Evolutionary conservation across 2,113 vertebrate genomes (phyloP), one percentile per base, ranked within the genome.

Genomic region (Psilopogon haemacephalus): DNA sequence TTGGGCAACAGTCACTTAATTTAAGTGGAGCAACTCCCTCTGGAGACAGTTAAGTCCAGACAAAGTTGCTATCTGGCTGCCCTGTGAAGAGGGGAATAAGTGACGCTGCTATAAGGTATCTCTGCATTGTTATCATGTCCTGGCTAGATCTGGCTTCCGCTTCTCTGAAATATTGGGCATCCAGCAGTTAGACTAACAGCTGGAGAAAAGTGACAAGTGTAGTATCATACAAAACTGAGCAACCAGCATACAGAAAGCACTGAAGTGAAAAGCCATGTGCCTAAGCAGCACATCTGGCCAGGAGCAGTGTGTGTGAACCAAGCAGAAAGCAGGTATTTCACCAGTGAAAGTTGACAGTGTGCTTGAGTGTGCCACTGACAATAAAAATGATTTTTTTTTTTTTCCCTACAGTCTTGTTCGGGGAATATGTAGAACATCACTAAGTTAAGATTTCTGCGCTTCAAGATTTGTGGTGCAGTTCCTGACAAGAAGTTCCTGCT

Each of bases 1-100:
- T 1, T 21, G 75, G 50, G 63, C 6, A 19, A 3, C 65, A 46
- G 20, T 8, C 0, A 1, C 18, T 67, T 63, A 17, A 4, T 86
- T 9, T 10, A 20, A 27, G 32, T 11, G 20, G 52, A 68, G 42
- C 32, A 44, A 28, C 65, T 67, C 60, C 28, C 42, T 37, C 33
- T 40, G 54, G 16, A 27, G 56, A 2, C 17, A 28, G 26, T 12
- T 60, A 3, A 23, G 26, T 6, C 59, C 38, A 7, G 0, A 37
- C 2, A 6, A 44, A 63, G 62, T 11, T 72, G 37, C 17, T 37
- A 13, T 8, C 24, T 1, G 14, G 30, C 16, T 70, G 0, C 27
- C 27, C 69, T 30, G 0, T 8, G 15, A 11, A 3, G 70, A 27
- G 40, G 11, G 20, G 14, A 65, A 1, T 5, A 14, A 55, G 11